Conservation (phyloP, 2,113 vertebrate species). For the Epinephelus moara region DNA sequence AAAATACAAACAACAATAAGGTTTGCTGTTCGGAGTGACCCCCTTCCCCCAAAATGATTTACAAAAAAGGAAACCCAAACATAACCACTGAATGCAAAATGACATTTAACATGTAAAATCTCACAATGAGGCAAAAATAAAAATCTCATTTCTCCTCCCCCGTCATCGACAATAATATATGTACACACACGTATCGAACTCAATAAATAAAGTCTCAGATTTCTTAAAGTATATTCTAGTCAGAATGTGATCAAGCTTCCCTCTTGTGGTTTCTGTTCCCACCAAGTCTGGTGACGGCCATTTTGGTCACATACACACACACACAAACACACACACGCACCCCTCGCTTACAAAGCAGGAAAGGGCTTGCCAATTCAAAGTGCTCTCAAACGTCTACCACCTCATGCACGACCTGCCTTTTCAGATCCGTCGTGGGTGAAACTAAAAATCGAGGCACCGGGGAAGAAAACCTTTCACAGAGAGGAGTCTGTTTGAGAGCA, state of each 20-base stretch:
- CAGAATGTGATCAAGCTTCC: constrained; percentile 52
- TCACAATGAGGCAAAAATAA: constrained; percentile 50
- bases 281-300: constrained; percentile 34
- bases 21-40: constrained; percentile 19
- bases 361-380: not conserved
- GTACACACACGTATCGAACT: constrained; percentile 48
- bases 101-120: constrained; percentile 53
- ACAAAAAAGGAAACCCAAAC: constrained; percentile 17
- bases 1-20: constrained; percentile 23
- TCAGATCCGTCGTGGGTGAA: not conserved
- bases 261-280: constrained; percentile 71
- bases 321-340: constrained; percentile 6
- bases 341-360: constrained; percentile 20
- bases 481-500: not conserved
- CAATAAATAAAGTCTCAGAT: constrained; percentile 82
- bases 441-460: not conserved
- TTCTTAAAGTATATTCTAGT: constrained; percentile 62
- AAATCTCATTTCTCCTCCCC: constrained; percentile 25
- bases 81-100: constrained; percentile 38
- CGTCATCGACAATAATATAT: constrained; percentile 43
- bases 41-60: not conserved
- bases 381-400: constrained; percentile 15
- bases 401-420: not conserved
- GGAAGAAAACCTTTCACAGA: not conserved
- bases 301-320: constrained; percentile 54